Evolutionary conservation across 1,140 invertebrate species (phyloP), one percentile per base, ranked within the genome.

Genomic region (Thereuonema tuberculata): DNA sequence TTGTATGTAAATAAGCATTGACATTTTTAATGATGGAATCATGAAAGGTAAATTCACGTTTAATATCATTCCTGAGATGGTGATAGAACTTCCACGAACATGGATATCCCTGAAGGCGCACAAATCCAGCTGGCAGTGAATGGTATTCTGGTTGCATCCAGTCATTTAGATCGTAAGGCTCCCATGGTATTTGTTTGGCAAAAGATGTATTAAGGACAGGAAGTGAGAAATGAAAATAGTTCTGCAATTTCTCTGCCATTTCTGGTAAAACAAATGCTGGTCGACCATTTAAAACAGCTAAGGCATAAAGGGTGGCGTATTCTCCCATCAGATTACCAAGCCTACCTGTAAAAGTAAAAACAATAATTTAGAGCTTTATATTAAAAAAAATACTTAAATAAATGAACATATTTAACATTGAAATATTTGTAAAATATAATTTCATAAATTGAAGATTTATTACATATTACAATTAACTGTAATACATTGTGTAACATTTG

Each of bases 251-350:
- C 23, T 28, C 53, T 9, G n/a, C 9, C 9, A 9, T n/a, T n/a
- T 9, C n/a, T 12, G 37, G 71, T 26, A 80, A 80, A 58, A 82
- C 72, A 57, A 77, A 80, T 0, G 80, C 76, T 62, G 81, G 78
- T 1, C 82, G 68, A 2, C 80, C 78, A 12, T 81, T 82, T 52
- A 77, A 69, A 59, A 77, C 57, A 64, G 67, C 77, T 65, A 73
- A 69, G 0, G 80, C 81, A 77, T 78, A 82, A 2, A 82, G 77
- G 0, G 79, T 78, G 0, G 78, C 80, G 61, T 82, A 82, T 60
- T 82, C 79, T 76, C 79, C 82, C 67, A 83, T 82, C 65, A 81
- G 80, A 68, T 83, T 82, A 46, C 81, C 83, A 55, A 84, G 64
- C 57, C 80, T 68, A 23, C 80, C 80, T 52, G 15, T 12, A 52